These are phyloP conservation scores for Dione juno DNA, from an alignment of 2,888 invertebrate genomes.

Conservation along the genomic window DNA sequence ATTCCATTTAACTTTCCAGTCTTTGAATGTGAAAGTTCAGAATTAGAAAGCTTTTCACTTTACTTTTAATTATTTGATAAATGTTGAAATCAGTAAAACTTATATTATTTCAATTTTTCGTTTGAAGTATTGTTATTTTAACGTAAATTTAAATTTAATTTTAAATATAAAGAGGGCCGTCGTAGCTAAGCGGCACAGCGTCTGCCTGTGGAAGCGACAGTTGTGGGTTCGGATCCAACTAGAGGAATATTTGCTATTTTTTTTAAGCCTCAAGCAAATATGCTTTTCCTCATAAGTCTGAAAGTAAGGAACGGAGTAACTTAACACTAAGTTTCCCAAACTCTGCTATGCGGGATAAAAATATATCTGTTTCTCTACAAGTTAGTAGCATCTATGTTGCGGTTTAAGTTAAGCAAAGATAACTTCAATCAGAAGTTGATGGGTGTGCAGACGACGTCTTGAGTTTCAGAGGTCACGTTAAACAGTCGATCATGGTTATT, in stretches of 20 bases:
- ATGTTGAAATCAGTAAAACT: background rate
- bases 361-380: too few species aligned
- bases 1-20: slow-evolving; percentile 24
- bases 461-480: background rate
- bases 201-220: too few species aligned
- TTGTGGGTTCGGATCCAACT: too few species aligned
- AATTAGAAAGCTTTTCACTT: slow-evolving; percentile 7
- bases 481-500: slow-evolving; percentile 8
- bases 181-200: too few species aligned
- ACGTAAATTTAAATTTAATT: background rate
- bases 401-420: background rate
- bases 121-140: background rate
- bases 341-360: too few species aligned
- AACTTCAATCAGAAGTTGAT: slow-evolving; percentile 9
- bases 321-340: too few species aligned
- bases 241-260: too few species aligned
- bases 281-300: too few species aligned
- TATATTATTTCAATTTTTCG: background rate
- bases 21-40: slow-evolving; percentile 10
- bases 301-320: too few species aligned
- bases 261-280: too few species aligned
- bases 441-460: slow-evolving; percentile 12
- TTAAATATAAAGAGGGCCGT: too few species aligned
- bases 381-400: too few species aligned
- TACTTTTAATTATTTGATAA: slow-evolving; percentile 15